These are phyloP conservation scores for Metallyticus violacea DNA, from an alignment of 2,888 invertebrate genomes.

Conservation along the genomic window DNA sequence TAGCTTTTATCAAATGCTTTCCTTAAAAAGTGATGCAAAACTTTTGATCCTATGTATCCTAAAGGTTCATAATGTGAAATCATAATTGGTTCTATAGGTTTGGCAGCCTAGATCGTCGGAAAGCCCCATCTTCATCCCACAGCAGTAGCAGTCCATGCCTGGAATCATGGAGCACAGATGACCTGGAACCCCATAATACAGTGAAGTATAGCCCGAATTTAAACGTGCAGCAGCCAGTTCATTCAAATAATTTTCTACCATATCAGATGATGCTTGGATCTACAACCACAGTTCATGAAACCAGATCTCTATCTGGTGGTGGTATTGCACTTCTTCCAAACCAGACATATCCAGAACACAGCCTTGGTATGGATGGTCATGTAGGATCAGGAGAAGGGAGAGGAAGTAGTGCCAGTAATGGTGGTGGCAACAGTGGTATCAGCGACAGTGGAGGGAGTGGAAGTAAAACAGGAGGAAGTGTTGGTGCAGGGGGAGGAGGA, in stretches of 20 bases:
- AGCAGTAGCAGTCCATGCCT: constrained; percentile 31
- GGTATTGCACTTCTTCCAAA: constrained; percentile 42
- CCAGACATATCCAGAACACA: constrained; percentile 45
- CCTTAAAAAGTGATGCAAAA: too few relatives aligned
- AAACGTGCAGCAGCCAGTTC: not conserved
- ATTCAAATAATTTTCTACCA: not conserved
- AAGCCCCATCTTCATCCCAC: constrained; percentile 23
- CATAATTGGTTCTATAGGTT: not conserved
- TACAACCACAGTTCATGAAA: not conserved
- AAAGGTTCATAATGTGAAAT: too few relatives aligned
- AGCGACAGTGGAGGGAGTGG: not conserved
- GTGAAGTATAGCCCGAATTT: not conserved
- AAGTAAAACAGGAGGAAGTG: too few relatives aligned
- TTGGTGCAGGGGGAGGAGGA: not conserved
- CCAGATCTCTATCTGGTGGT: not conserved
- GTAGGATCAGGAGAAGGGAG: not conserved
- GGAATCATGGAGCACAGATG: constrained; percentile 33
- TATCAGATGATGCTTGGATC: not conserved
- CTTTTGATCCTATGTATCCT: too few relatives aligned
- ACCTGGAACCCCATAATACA: constrained; percentile 2
- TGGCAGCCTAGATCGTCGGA: constrained; percentile 58
- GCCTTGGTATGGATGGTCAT: constrained; percentile 35
- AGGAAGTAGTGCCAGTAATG: not conserved
- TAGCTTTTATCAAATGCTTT: too few relatives aligned
- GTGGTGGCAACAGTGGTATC: not conserved